A percentile compares a stretch with the other conserved stretches of the same genome.
These are phyloP conservation scores for Archocentrus centrarchus DNA, from an alignment of 2,113 vertebrate species.

Conservation along the genomic window DNA sequence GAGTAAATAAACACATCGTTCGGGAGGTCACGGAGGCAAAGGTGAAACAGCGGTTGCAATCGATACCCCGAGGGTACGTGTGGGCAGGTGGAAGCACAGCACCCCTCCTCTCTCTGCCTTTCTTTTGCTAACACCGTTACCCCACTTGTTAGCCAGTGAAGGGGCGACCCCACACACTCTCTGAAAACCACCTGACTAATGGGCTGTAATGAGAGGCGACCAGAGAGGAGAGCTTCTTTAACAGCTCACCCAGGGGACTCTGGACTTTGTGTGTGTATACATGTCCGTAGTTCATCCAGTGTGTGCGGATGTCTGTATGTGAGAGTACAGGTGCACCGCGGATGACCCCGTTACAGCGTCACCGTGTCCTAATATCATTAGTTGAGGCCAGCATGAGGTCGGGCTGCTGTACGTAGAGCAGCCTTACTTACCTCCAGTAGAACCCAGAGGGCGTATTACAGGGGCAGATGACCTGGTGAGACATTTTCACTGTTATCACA, in stretches of 20 bases:
- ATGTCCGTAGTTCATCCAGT: constrained; percentile 43
- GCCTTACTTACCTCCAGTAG: constrained; percentile 36
- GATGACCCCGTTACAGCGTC: constrained; percentile 86
- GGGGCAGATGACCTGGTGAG: background rate
- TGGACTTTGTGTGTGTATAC: constrained; percentile 21
- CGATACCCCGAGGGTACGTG: constrained; percentile 69
- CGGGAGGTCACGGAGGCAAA: constrained; percentile 76
- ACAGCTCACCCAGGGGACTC: constrained; percentile 76
- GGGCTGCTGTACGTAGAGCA: constrained; percentile 46
- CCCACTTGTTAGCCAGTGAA: constrained; percentile 71
- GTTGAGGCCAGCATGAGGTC: constrained; percentile 85
- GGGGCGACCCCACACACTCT: constrained; percentile 66
- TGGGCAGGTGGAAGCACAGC: constrained; percentile 65
- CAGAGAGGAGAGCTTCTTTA: constrained; percentile 88
- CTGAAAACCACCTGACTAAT: constrained; percentile 86
- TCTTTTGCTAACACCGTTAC: constrained; percentile 69
- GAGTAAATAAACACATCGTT: constrained; percentile 80
- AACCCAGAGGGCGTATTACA: constrained; percentile 47
- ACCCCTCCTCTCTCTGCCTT: constrained; percentile 35
- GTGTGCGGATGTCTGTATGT: constrained; percentile 38
- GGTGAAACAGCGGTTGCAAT: constrained; percentile 78
- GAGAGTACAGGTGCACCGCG: constrained; percentile 74
- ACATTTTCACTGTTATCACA: constrained; percentile 55
- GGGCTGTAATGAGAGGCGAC: constrained; percentile 90
- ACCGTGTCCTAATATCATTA: constrained; percentile 94